These are phyloP conservation scores for Pachyseris speciosa DNA, from an alignment of 64 coral and sea anemone species.

Conservation along the genomic window DNA sequence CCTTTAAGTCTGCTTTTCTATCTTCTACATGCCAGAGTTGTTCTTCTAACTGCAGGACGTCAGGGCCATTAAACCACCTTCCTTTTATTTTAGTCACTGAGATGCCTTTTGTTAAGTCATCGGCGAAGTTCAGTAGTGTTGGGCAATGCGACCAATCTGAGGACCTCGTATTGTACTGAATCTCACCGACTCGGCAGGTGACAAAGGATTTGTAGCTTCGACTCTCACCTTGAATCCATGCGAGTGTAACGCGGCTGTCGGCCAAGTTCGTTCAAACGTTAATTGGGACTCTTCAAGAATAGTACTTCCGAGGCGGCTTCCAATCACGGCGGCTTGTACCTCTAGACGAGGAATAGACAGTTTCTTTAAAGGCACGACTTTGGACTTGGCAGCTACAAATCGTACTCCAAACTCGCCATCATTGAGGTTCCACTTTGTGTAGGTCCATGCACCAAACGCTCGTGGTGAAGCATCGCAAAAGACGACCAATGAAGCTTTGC, in stretches of 20 bases:
- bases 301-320: not conserved
- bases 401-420: constrained; percentile 8
- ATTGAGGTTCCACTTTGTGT: not conserved
- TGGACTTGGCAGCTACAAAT: constrained; percentile 30
- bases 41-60: not conserved
- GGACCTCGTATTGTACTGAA: constrained; percentile 26
- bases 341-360: constrained; percentile 23
- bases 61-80: constrained; percentile 33
- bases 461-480: constrained; percentile 47
- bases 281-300: constrained; percentile 18
- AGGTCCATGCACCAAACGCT: constrained; percentile 63
- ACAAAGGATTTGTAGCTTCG: constrained; percentile 50
- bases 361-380: constrained; percentile 27
- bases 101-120: constrained; percentile 44
- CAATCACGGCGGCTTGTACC: constrained; percentile 32
- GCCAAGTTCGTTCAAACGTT: constrained; percentile 37
- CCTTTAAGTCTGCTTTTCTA: not conserved
- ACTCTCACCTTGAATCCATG: constrained; percentile 36
- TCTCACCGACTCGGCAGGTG: constrained; percentile 19
- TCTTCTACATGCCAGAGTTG: not conserved
- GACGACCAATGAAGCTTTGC: not conserved
- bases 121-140: constrained; percentile 18
- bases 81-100: not conserved
- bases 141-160: constrained; percentile 52
- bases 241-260: constrained; percentile 28